These are phyloP conservation scores for Tragelaphus scriptus DNA, from an alignment of 2,113 vertebrate species.

Conservation along the genomic window DNA sequence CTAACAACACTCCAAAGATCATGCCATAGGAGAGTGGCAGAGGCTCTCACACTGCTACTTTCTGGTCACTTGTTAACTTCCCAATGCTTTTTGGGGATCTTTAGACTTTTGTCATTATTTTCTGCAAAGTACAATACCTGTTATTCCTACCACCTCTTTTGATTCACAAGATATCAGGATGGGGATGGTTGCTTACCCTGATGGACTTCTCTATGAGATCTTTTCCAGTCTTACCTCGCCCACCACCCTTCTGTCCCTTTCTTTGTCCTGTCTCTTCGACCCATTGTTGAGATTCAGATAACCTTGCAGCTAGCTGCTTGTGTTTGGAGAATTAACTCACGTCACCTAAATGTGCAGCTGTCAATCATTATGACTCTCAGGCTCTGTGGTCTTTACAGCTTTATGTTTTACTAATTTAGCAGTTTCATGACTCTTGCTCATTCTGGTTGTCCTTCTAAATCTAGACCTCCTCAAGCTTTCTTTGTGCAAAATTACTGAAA, in stretches of 20 bases:
- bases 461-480: not conserved
- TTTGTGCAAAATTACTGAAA: not conserved
- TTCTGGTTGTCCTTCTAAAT: not conserved
- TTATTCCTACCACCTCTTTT: not conserved
- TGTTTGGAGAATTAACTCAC: not conserved
- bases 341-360: not conserved
- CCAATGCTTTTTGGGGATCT: not conserved
- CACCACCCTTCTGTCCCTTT: not conserved
- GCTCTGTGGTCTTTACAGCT: not conserved
- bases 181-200: not conserved
- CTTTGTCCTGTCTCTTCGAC: not conserved
- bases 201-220: not conserved
- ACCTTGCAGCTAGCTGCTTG: not conserved
- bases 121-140: not conserved
- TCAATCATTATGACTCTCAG: not conserved
- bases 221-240: not conserved
- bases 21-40: not conserved
- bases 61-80: not conserved
- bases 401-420: not conserved
- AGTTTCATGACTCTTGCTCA: not conserved
- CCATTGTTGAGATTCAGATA: not conserved
- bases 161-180: not conserved
- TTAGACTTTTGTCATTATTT: not conserved
- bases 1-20: not conserved
- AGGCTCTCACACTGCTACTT: not conserved